phyloP scores from a whole-genome alignment of 1,140 invertebrate genomes.

The Drosophila nebulosa region DNA sequence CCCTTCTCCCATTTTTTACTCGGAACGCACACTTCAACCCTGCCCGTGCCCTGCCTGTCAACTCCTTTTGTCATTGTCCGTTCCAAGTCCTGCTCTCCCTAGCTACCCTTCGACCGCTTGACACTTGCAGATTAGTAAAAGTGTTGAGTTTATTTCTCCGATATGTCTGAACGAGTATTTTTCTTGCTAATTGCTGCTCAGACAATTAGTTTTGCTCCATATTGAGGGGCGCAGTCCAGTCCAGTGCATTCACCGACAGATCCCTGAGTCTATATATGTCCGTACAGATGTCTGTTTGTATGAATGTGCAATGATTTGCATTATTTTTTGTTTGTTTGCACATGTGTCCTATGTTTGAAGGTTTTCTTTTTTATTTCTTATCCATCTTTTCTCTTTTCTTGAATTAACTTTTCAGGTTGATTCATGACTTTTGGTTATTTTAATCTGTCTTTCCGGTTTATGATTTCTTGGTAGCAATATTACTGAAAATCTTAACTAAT shows the following conservation, averaged over 20 bases:
- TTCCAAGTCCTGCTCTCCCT: constrained; percentile 3
- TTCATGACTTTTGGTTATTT: constrained; percentile 75
- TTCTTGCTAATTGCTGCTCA: constrained; percentile 68
- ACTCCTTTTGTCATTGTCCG: constrained; percentile 59
- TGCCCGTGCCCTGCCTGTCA: constrained; percentile 47
- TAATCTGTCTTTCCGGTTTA: constrained; percentile 53
- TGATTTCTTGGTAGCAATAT: constrained; percentile 1
- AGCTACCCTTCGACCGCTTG: constrained; percentile 55
- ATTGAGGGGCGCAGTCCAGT: constrained; percentile 36
- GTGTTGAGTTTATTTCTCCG: constrained; percentile 58
- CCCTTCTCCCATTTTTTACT: constrained; percentile 46
- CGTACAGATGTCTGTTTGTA: not conserved
- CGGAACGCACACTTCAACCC: constrained; percentile 74
- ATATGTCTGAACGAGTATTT: constrained; percentile 33
- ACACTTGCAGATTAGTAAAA: constrained; percentile 77
- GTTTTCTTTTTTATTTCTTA: constrained; percentile 19
- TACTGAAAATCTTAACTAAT: not conserved
- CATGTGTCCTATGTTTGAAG: constrained; percentile 37
- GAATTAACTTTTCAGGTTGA: constrained; percentile 74
- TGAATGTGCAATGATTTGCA: constrained; percentile 66
- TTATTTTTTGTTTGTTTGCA: constrained; percentile 47
- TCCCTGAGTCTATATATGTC: not conserved
- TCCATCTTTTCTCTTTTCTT: constrained; percentile 12
- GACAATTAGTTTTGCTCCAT: constrained; percentile 73
- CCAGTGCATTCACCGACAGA: constrained; percentile 20